A percentile compares a stretch with the other conserved stretches of the same genome.
Conservation (phyloP, 1,140 invertebrate genomes). For the Bombus sylvicola region DNA sequence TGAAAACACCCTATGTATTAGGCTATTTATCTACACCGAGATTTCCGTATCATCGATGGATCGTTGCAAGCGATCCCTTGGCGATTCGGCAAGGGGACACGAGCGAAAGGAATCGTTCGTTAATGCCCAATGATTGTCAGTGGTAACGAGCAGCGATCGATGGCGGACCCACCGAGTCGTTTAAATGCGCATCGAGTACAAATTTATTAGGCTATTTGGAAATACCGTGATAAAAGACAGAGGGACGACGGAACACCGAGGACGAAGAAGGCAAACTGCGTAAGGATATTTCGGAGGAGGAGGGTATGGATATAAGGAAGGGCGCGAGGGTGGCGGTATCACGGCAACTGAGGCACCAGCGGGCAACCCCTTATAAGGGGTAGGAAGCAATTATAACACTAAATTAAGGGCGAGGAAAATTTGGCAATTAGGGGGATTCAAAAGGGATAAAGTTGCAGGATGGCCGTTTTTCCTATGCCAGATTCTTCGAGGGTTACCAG, state of each 20-base stretch:
- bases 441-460: slow-evolving; percentile 76
- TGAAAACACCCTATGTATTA: too few species aligned
- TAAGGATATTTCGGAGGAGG: slow-evolving; percentile 47
- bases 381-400: slow-evolving; percentile 80
- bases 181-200: slow-evolving; percentile 63
- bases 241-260: slow-evolving; percentile 19
- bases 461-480: slow-evolving; percentile 61
- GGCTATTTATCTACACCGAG: neutral
- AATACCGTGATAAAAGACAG: slow-evolving; percentile 62
- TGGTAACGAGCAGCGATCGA: slow-evolving; percentile 51
- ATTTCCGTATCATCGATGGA: too few species aligned
- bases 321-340: slow-evolving; percentile 64
- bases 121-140: slow-evolving; percentile 32
- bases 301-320: slow-evolving; percentile 67
- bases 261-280: slow-evolving; percentile 29
- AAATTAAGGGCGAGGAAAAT: slow-evolving; percentile 82
- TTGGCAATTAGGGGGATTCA: slow-evolving; percentile 81
- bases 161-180: slow-evolving; percentile 54
- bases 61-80: neutral
- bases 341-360: slow-evolving; percentile 62
- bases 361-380: slow-evolving; percentile 69
- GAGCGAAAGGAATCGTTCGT: neutral
- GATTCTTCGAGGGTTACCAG: slow-evolving; percentile 57
- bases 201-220: slow-evolving; percentile 61
- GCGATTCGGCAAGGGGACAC: neutral